phyloP scores from a whole-genome alignment of 2,888 invertebrate genomes.

The Spilarctia lutea region DNA sequence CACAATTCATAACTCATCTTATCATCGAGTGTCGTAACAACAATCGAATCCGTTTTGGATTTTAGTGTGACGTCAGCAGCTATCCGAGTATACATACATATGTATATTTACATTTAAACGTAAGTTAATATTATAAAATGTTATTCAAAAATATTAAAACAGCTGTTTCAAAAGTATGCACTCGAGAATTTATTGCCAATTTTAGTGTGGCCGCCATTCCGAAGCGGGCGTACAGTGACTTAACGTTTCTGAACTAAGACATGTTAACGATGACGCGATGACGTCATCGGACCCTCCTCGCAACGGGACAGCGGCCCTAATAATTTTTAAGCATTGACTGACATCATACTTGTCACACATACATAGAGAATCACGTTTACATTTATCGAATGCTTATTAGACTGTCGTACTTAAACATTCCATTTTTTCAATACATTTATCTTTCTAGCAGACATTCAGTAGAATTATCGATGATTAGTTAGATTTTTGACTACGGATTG shows the following conservation, averaged over 20 bases:
- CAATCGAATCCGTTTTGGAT: conserved; percentile 20
- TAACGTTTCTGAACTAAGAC: conserved; percentile 18
- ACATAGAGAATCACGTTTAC: conserved; percentile 60
- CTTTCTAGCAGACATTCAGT: conserved; percentile 68
- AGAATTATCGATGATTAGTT: conserved; percentile 71
- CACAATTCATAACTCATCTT: conserved; percentile 11
- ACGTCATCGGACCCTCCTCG: conserved; percentile 41
- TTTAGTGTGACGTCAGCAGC: conserved; percentile 42
- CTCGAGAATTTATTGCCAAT: conserved; percentile 73
- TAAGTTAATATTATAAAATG: conserved; percentile 66
- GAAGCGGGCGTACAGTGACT: conserved; percentile 46
- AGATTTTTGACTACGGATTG: conserved; percentile 67
- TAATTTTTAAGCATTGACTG: conserved; percentile 78
- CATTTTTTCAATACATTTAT: conserved; percentile 79
- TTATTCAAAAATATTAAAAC: conserved; percentile 62
- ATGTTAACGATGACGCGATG: conserved; percentile 16
- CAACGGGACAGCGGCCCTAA: conserved; percentile 58
- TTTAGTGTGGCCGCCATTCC: conserved; percentile 58
- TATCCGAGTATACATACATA: conserved; percentile 68
- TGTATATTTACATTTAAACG: conserved; percentile 77
- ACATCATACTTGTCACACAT: conserved; percentile 75
- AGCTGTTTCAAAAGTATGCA: conserved; percentile 72
- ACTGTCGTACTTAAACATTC: conserved; percentile 85
- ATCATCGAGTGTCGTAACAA: conserved; percentile 19
- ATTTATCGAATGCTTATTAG: conserved; percentile 76